phyloP scores from a whole-genome alignment of 2,797 vertebrate species.

The Gorsachius magnificus region DNA sequence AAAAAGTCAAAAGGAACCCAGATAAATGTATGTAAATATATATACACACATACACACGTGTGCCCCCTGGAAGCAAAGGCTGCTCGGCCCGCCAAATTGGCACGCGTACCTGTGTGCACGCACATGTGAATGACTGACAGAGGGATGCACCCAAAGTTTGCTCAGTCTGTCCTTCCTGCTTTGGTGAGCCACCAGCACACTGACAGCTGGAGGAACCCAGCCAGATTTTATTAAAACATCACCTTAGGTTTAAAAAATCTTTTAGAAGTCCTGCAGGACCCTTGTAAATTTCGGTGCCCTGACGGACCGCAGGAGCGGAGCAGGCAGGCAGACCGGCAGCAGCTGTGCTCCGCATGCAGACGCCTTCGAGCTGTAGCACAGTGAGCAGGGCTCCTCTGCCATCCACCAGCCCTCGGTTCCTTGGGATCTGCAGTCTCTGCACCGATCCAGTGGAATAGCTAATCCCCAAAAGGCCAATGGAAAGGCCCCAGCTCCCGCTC shows the following conservation, averaged over 20 bases:
- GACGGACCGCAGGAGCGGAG: neutral
- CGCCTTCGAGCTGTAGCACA: neutral
- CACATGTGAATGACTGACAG: neutral
- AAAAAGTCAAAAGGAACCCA: neutral
- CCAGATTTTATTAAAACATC: neutral
- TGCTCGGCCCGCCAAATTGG: neutral
- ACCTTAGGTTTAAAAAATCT: neutral
- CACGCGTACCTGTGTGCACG: accelerated
- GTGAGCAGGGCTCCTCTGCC: neutral
- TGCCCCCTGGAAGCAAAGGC: neutral
- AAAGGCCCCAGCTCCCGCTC: neutral
- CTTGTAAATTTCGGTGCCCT: neutral
- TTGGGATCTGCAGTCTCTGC: neutral
- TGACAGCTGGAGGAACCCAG: neutral
- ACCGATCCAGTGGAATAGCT: neutral
- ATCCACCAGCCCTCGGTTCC: neutral
- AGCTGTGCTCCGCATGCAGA: neutral
- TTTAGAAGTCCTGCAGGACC: neutral
- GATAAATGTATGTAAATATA: neutral
- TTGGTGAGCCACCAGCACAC: neutral
- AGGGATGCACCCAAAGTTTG: neutral
- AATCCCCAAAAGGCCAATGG: neutral
- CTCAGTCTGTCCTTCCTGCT: neutral
- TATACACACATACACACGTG: neutral
- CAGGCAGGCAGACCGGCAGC: neutral